Conservation (phyloP, 1,140 invertebrate genomes). For the Zaprionus capensis region DNA sequence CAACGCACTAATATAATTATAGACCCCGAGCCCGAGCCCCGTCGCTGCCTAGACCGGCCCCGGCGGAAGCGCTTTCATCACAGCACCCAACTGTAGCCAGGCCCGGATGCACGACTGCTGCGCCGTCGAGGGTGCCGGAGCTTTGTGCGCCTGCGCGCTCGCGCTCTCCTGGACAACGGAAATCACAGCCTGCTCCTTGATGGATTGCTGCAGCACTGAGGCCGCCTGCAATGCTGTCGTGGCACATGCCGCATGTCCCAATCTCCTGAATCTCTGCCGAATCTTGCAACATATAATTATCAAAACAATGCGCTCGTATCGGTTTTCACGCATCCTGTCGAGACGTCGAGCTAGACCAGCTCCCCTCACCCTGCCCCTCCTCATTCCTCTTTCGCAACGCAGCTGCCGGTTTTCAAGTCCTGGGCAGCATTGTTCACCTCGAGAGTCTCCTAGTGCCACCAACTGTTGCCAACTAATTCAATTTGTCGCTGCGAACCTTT, state of each 20-base stretch:
- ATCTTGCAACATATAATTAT: constrained; percentile 73
- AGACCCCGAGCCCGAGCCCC: constrained; percentile 32
- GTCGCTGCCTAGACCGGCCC: constrained; percentile 18
- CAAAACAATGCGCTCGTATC: constrained; percentile 67
- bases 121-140: constrained; percentile 48
- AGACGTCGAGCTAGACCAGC: constrained; percentile 45
- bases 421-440: background rate
- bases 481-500: constrained; percentile 35
- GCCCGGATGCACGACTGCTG: background rate
- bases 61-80: constrained; percentile 75
- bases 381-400: background rate
- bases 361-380: background rate
- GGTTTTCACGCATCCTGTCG: constrained; percentile 78
- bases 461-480: constrained; percentile 63
- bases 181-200: constrained; percentile 51
- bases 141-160: constrained; percentile 54
- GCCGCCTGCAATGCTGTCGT: background rate
- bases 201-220: constrained; percentile 34
- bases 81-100: constrained; percentile 55
- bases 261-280: constrained; percentile 13
- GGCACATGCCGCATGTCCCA: constrained; percentile 39
- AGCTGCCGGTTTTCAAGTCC: constrained; percentile 5
- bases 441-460: constrained; percentile 30
- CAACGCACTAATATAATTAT: constrained; percentile 77
- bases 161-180: constrained; percentile 60